A percentile compares a stretch with the other conserved stretches of the same genome.
Conservation (phyloP, 2,888 invertebrate genomes). For the Patella pellucida region DNA sequence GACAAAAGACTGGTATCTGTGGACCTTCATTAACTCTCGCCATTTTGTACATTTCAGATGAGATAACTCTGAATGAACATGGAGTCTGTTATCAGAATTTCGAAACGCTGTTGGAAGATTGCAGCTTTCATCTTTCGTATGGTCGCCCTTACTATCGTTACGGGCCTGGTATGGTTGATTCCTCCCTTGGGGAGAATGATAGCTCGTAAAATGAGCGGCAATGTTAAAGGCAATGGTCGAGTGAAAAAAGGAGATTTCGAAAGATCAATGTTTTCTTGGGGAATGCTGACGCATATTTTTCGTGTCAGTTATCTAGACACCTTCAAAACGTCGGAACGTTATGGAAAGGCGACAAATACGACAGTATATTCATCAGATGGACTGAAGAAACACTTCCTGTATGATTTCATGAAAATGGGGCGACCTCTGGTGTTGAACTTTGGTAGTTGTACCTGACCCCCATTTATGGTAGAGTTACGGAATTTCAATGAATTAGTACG, state of each 20-base stretch:
- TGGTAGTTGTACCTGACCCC: slow-evolving; percentile 64
- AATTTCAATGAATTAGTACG: slow-evolving; percentile 49
- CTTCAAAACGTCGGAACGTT: slow-evolving; percentile 22
- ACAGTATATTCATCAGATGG: slow-evolving; percentile 32
- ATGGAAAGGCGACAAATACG: slow-evolving; percentile 36
- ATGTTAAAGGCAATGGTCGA: neutral
- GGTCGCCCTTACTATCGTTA: too few relatives aligned
- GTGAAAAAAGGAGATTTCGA: slow-evolving; percentile 22
- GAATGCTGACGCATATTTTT: slow-evolving; percentile 19
- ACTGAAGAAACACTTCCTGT: slow-evolving; percentile 20
- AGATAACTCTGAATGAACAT: too few relatives aligned
- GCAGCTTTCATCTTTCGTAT: too few relatives aligned
- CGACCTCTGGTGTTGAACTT: slow-evolving; percentile 62
- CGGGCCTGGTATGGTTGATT: too few relatives aligned
- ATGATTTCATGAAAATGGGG: slow-evolving; percentile 39
- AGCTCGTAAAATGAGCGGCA: too few relatives aligned
- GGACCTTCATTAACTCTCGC: too few relatives aligned
- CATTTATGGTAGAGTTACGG: slow-evolving; percentile 56
- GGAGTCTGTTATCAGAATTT: too few relatives aligned
- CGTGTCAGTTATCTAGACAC: slow-evolving; percentile 22
- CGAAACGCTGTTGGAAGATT: too few relatives aligned
- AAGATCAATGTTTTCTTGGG: neutral
- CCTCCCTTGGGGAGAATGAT: too few relatives aligned
- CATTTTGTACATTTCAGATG: too few relatives aligned
- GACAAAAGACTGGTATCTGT: too few relatives aligned